Percentiles rank a stretch among this genome's conserved stretches.
These are phyloP conservation scores for Xanthorhoe designata DNA, from an alignment of 2,888 invertebrate genomes.

Conservation along the genomic window DNA sequence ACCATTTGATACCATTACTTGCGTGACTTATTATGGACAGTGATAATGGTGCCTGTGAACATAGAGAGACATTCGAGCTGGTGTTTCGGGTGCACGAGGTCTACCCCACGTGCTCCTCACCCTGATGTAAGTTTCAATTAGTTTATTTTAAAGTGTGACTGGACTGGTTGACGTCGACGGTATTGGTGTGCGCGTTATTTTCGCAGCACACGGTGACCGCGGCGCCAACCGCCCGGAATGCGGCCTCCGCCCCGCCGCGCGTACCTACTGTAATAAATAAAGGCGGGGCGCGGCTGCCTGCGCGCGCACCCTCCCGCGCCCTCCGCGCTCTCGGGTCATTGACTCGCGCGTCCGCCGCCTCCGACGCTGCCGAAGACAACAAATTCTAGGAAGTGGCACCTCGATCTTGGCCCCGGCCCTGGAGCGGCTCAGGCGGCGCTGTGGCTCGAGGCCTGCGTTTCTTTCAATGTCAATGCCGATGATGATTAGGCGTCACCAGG, in stretches of 20 bases:
- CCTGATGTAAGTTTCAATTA: constrained; percentile 73
- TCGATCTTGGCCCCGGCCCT: constrained; percentile 66
- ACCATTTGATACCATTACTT: constrained; percentile 34
- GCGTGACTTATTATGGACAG: constrained; percentile 59
- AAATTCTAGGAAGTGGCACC: constrained; percentile 67
- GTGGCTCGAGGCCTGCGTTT: constrained; percentile 42
- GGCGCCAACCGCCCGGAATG: constrained; percentile 75
- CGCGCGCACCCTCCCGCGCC: constrained; percentile 84
- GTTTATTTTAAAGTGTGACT: constrained; percentile 81
- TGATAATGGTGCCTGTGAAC: constrained; percentile 71
- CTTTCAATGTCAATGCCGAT: constrained; percentile 80
- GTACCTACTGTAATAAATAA: constrained; percentile 84
- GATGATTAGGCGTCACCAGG: constrained; percentile 46
- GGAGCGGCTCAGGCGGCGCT: constrained; percentile 45
- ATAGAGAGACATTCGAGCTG: constrained; percentile 54
- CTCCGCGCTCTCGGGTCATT: constrained; percentile 79
- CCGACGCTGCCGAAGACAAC: constrained; percentile 70
- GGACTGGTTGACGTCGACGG: constrained; percentile 61
- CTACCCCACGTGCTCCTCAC: constrained; percentile 73
- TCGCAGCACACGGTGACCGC: constrained; percentile 66
- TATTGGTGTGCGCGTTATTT: constrained; percentile 73
- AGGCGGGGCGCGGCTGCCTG: constrained; percentile 84
- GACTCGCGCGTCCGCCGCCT: constrained; percentile 68
- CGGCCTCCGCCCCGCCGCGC: constrained; percentile 79
- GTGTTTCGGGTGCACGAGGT: constrained; percentile 64